Evolutionary conservation across 2,888 invertebrate species (phyloP).

Genomic region (Drosophila maculinotata): DNA sequence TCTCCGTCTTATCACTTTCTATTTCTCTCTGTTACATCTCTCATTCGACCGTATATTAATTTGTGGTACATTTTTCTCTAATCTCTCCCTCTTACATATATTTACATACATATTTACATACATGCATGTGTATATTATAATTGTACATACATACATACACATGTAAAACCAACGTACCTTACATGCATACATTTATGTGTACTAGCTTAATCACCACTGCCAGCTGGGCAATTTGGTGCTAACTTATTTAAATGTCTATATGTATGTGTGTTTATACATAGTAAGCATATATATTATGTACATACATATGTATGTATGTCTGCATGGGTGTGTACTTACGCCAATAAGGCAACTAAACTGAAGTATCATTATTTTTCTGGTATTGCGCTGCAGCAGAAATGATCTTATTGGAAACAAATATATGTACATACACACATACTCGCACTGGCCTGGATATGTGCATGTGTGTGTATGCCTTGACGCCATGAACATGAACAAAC

Average conservation of each 20-base stretch:
- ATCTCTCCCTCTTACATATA: background rate
- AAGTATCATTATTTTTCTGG: conserved; percentile 45
- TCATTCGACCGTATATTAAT: too few relatives aligned
- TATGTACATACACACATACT: conserved; percentile 21
- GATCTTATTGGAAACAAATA: conserved; percentile 64
- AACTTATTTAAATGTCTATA: conserved; percentile 31
- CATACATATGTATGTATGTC: background rate
- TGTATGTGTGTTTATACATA: background rate
- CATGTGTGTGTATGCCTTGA: conserved; percentile 35
- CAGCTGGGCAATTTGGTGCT: conserved; percentile 41
- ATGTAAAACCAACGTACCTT: conserved; percentile 6
- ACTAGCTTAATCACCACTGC: background rate
- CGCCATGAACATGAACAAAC: conserved; percentile 55
- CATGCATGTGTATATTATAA: too few relatives aligned
- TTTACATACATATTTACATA: background rate
- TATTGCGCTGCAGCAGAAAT: conserved; percentile 53
- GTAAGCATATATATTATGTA: conserved; percentile 8
- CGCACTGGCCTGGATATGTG: conserved; percentile 17
- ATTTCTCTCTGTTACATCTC: too few relatives aligned
- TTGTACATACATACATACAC: background rate
- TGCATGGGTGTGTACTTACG: background rate
- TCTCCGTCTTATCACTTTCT: too few relatives aligned
- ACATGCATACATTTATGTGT: conserved; percentile 33
- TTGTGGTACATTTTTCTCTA: too few relatives aligned
- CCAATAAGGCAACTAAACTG: conserved; percentile 48